phyloP scores from a whole-genome alignment of 2,797 vertebrate species.

The Falco biarmicus region DNA sequence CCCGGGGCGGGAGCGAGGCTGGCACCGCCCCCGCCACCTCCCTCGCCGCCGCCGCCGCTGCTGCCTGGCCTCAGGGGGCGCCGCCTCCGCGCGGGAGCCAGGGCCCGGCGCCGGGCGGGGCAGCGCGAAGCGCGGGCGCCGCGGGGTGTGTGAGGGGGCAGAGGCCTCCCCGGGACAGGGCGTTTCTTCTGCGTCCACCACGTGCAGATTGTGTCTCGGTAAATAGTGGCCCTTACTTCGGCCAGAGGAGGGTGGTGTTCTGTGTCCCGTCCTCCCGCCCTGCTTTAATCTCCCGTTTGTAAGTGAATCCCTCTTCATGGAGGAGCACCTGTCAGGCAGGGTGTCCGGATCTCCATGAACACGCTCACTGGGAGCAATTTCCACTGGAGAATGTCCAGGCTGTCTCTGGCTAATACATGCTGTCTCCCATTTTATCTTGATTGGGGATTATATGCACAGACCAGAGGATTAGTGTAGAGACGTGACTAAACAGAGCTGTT shows the following conservation, averaged over 20 bases:
- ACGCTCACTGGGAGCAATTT: fast-evolving
- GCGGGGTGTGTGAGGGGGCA: background rate
- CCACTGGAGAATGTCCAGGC: background rate
- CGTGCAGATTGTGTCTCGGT: fast-evolving
- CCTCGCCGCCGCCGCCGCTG: no score
- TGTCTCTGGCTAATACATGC: background rate
- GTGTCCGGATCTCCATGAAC: background rate
- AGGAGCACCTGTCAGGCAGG: background rate
- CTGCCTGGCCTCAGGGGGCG: no score
- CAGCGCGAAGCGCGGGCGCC: no score
- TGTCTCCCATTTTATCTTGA: background rate
- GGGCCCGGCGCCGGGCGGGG: background rate
- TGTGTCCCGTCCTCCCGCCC: background rate
- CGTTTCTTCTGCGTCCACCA: fast-evolving
- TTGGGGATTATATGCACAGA: background rate
- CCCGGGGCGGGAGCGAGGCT: background rate
- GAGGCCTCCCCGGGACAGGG: background rate
- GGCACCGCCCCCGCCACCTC: no score
- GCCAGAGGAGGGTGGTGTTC: background rate
- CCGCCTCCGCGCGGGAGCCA: no score
- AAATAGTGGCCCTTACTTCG: no score
- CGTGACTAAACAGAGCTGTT: background rate
- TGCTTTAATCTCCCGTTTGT: background rate
- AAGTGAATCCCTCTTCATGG: background rate
- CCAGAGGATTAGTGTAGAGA: no score